Conservation (phyloP, 2,888 invertebrate genomes). For the Drosophila paramelanica region DNA sequence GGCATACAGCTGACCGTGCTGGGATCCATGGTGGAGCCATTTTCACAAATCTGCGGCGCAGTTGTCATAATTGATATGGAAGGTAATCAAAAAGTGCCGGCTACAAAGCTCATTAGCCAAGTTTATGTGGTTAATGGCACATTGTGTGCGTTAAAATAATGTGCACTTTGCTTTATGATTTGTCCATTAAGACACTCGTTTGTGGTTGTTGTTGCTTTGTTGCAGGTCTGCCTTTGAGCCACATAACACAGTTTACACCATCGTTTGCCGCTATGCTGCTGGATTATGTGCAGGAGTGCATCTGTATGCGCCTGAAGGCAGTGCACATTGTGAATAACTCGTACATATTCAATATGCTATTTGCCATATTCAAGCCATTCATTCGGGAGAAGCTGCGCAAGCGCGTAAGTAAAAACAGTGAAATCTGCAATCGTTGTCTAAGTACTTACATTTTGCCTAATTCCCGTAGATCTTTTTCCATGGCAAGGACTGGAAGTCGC, state of each 20-base stretch:
- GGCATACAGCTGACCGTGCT: conserved; percentile 89
- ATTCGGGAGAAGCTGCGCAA: conserved; percentile 92
- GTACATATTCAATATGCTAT: conserved; percentile 93
- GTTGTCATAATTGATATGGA: conserved; percentile 91
- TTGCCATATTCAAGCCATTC: conserved; percentile 94
- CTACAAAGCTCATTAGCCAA: not conserved
- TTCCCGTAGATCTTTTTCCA: conserved; percentile 88
- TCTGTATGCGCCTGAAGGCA: conserved; percentile 92
- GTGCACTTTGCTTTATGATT: conserved; percentile 8
- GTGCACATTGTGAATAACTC: conserved; percentile 96
- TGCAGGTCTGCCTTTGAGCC: conserved; percentile 88
- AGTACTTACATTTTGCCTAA: not conserved
- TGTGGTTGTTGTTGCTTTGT: not conserved
- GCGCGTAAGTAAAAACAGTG: conserved; percentile 86
- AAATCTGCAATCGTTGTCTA: not conserved
- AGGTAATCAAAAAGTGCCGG: conserved; percentile 78
- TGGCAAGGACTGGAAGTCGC: conserved; percentile 88
- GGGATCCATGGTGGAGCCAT: conserved; percentile 91
- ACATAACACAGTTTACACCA: conserved; percentile 92
- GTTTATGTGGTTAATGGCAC: conserved; percentile 10
- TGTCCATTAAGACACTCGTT: not conserved
- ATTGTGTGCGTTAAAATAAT: conserved; percentile 2
- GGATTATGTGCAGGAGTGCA: conserved; percentile 92
- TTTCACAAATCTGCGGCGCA: conserved; percentile 91
- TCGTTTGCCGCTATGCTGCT: conserved; percentile 90